A percentile compares a stretch with the other conserved stretches of the same genome.
Evolutionary conservation across 2,888 invertebrate species (phyloP).

Genomic region (Yponomeuta sedellus): DNA sequence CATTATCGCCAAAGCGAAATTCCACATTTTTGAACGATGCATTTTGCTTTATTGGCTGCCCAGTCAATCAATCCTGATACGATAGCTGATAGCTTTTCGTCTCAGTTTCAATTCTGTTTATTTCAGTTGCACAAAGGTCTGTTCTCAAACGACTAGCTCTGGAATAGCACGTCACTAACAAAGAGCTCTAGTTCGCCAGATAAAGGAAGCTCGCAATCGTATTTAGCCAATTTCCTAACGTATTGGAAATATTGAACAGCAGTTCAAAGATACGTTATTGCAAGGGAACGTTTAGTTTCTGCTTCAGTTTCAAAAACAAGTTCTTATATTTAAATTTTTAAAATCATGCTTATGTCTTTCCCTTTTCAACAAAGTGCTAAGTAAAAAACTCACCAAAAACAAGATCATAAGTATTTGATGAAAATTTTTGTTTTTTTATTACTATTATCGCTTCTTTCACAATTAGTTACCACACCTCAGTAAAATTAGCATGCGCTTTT

Average conservation of each 20-base stretch:
- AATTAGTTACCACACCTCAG: background rate
- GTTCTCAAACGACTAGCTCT: constrained; percentile 10
- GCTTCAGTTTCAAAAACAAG: constrained; percentile 24
- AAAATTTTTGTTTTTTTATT: no score
- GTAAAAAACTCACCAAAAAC: no score
- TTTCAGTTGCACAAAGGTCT: constrained; percentile 8
- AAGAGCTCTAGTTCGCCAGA: constrained; percentile 33
- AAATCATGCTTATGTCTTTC: no score
- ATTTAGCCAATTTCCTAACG: constrained; percentile 66
- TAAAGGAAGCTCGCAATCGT: constrained; percentile 33
- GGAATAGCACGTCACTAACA: constrained; percentile 32
- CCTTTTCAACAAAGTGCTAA: no score
- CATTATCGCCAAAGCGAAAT: constrained; percentile 54
- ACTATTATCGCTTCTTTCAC: no score
- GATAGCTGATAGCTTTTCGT: constrained; percentile 31
- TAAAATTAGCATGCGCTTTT: background rate
- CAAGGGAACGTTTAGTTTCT: constrained; percentile 57
- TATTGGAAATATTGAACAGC: constrained; percentile 62
- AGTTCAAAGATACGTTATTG: constrained; percentile 72
- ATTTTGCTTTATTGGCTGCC: constrained; percentile 40
- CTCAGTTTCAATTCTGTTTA: background rate
- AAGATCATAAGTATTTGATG: no score
- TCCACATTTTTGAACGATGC: constrained; percentile 35
- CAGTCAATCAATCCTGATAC: constrained; percentile 39
- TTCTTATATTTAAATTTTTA: constrained; percentile 38